Evolutionary conservation across 35 echinoderm and acorn worm genomes (phyloP).

Genomic region (Strongylocentrotus purpuratus): DNA sequence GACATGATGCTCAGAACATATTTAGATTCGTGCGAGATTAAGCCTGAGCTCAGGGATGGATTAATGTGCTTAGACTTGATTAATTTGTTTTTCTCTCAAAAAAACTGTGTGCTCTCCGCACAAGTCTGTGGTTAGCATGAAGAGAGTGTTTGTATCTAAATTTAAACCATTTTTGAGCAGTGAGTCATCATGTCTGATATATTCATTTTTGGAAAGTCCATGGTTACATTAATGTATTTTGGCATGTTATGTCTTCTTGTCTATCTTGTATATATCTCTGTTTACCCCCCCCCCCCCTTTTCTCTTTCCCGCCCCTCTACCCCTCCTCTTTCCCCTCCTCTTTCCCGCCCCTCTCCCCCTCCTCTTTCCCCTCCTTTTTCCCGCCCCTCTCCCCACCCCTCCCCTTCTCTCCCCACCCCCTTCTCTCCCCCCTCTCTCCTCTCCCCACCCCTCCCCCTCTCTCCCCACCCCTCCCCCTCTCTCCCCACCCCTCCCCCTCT

Average conservation of each 20-base stretch:
- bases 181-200: neutral
- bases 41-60: neutral
- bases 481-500: neutral
- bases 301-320: neutral
- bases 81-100: conserved; percentile 40
- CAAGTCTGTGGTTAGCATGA: neutral
- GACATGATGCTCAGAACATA: neutral
- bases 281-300: neutral
- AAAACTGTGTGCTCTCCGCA: neutral
- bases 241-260: neutral
- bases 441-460: neutral
- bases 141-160: neutral
- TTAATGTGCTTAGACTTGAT: conserved; percentile 30
- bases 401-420: neutral
- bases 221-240: neutral
- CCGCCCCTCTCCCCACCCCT: too few relatives aligned
- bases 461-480: neutral
- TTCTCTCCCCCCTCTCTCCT: neutral
- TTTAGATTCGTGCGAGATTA: neutral
- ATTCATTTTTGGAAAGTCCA: neutral
- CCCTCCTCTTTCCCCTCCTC: neutral
- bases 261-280: neutral
- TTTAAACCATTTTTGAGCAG: neutral
- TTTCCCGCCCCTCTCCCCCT: too few relatives aligned
- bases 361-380: neutral